Percentiles rank a stretch among this genome's conserved stretches.
Evolutionary conservation across 2,113 vertebrate species (phyloP).

Genomic region (Grus americana): DNA sequence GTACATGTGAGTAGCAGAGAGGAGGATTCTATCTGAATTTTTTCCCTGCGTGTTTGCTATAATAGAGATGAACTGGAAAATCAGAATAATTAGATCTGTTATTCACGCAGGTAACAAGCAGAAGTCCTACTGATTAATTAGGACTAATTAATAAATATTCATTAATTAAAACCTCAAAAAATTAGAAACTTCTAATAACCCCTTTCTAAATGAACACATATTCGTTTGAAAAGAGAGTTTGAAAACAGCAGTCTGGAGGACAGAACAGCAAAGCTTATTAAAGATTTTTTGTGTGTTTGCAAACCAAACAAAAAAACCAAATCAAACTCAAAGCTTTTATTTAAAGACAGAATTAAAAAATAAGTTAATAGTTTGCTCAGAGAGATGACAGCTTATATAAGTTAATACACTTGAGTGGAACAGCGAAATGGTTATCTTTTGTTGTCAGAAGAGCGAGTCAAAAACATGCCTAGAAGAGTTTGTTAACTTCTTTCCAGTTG

Average conservation of each 20-base stretch:
- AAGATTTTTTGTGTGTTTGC: constrained; percentile 7
- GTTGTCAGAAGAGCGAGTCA: constrained; percentile 56
- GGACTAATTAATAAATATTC: background rate
- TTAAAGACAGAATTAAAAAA: constrained; percentile 76
- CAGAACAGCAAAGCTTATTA: background rate
- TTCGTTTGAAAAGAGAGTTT: background rate
- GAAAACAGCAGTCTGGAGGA: background rate
- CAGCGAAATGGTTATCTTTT: constrained; percentile 55
- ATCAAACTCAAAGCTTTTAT: constrained; percentile 72
- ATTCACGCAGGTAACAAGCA: background rate
- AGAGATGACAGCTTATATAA: constrained; percentile 69
- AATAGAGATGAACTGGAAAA: background rate
- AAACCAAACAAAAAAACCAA: constrained; percentile 47
- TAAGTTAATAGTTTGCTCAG: constrained; percentile 68
- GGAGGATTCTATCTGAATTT: background rate
- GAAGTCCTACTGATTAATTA: background rate
- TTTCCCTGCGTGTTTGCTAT: background rate
- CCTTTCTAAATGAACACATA: background rate
- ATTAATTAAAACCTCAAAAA: background rate
- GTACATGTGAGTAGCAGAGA: background rate
- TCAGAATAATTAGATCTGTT: background rate
- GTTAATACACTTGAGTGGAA: constrained; percentile 57
- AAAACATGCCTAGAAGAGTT: constrained; percentile 71
- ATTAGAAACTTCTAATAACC: background rate
- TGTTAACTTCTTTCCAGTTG: constrained; percentile 8